phyloP scores from a whole-genome alignment of 2,888 invertebrate species.

The Cataglyphis albicans region DNA sequence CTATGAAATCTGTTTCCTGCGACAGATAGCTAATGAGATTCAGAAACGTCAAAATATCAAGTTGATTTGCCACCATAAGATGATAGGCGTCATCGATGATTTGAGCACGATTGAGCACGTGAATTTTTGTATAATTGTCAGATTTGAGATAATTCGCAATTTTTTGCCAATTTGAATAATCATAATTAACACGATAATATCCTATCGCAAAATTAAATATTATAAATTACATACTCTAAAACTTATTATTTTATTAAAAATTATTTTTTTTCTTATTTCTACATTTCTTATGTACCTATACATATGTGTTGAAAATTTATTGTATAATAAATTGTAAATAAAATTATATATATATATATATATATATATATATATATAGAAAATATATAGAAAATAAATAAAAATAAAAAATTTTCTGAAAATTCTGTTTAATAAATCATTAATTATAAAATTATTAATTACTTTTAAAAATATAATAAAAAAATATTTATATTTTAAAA shows the following conservation, averaged over 20 bases:
- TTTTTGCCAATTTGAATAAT: slow-evolving; percentile 89
- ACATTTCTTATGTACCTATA: neutral
- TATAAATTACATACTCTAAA: neutral
- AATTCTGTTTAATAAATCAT: neutral
- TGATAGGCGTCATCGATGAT: slow-evolving; percentile 91
- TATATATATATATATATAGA: neutral
- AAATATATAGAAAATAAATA: neutral
- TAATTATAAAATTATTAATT: slow-evolving; percentile 12
- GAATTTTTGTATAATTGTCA: slow-evolving; percentile 87
- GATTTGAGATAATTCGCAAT: slow-evolving; percentile 86
- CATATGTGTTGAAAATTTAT: neutral
- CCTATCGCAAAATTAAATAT: slow-evolving; percentile 65
- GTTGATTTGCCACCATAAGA: slow-evolving; percentile 75
- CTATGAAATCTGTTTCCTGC: slow-evolving; percentile 89
- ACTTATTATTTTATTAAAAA: neutral
- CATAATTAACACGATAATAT: slow-evolving; percentile 88
- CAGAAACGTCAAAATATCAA: slow-evolving; percentile 62
- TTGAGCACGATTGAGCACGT: slow-evolving; percentile 91
- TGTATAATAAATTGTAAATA: neutral
- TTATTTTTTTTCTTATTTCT: neutral
- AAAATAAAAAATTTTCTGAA: neutral
- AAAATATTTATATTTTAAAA: neutral
- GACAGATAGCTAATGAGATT: slow-evolving; percentile 88
- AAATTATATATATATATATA: neutral
- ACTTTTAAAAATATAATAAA: neutral